Conservation (phyloP, 2,888 invertebrate genomes). For the Drosophila kambysellisi region DNA sequence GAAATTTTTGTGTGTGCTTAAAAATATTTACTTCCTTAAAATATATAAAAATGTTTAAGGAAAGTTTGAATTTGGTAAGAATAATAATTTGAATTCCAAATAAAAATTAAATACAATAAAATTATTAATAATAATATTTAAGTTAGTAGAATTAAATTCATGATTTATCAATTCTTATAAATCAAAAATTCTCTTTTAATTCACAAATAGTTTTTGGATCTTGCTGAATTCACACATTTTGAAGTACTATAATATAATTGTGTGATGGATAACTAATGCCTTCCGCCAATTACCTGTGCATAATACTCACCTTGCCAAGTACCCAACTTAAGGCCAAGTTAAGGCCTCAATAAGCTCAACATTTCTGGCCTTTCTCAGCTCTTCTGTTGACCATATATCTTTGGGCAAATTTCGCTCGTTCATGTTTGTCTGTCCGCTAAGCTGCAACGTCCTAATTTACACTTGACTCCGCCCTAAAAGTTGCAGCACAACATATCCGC, state of each 20-base stretch:
- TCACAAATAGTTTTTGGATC: no score
- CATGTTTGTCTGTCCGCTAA: slow-evolving; percentile 46
- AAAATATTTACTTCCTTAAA: neutral
- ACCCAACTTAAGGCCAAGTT: neutral
- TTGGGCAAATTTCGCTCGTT: slow-evolving; percentile 39
- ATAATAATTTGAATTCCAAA: no score
- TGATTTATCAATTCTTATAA: neutral
- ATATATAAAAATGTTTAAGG: no score
- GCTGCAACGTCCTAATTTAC: slow-evolving; percentile 76
- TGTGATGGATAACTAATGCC: slow-evolving; percentile 35
- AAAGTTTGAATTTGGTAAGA: no score
- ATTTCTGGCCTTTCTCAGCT: slow-evolving; percentile 21
- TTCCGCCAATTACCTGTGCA: slow-evolving; percentile 49
- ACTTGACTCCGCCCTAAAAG: slow-evolving; percentile 45
- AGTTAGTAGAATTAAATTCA: neutral
- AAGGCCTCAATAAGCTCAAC: slow-evolving; percentile 7
- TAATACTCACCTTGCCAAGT: slow-evolving; percentile 31
- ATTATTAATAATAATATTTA: no score
- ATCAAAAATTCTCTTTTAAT: neutral
- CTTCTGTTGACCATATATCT: slow-evolving; percentile 40
- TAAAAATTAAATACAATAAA: neutral
- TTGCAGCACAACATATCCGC: slow-evolving; percentile 9
- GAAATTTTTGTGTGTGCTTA: neutral
- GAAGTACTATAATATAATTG: neutral
- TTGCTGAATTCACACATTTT: neutral